Conservation (phyloP, 2,888 invertebrate species). For the Ophraella communa region DNA sequence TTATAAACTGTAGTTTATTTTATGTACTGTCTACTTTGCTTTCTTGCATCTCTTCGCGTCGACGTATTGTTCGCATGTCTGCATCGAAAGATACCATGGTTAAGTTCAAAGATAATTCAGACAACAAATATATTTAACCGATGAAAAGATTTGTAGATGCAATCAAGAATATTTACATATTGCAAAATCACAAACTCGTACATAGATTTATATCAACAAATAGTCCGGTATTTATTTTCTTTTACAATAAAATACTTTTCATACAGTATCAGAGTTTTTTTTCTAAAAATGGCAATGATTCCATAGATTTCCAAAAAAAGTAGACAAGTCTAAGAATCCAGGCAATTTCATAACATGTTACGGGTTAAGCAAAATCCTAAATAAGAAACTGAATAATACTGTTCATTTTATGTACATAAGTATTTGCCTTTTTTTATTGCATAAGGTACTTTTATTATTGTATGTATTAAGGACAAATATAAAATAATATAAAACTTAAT, state of each 20-base stretch:
- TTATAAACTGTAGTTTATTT: background rate
- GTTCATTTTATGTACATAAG: too few relatives aligned
- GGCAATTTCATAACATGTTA: too few relatives aligned
- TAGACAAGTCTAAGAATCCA: too few relatives aligned
- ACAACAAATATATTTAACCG: background rate
- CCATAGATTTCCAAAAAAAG: too few relatives aligned
- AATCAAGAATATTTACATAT: slow-evolving; percentile 6
- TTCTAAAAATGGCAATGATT: too few relatives aligned
- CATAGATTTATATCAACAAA: background rate
- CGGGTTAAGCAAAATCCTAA: too few relatives aligned
- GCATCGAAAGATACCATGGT: background rate
- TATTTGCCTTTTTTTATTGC: too few relatives aligned
- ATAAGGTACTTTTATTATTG: too few relatives aligned
- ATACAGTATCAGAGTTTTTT: too few relatives aligned
- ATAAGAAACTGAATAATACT: too few relatives aligned
- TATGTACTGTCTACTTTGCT: background rate
- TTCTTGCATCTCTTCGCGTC: background rate
- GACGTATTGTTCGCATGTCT: background rate
- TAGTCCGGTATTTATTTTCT: background rate
- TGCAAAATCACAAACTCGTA: background rate
- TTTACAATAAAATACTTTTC: background rate
- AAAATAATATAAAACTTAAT: too few relatives aligned
- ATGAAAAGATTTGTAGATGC: slow-evolving; percentile 3
- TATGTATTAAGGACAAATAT: too few relatives aligned
- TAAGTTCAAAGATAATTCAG: background rate